These are phyloP conservation scores for Pogonomyrmex barbatus DNA, from an alignment of 1,140 invertebrate species.

Conservation along the genomic window DNA sequence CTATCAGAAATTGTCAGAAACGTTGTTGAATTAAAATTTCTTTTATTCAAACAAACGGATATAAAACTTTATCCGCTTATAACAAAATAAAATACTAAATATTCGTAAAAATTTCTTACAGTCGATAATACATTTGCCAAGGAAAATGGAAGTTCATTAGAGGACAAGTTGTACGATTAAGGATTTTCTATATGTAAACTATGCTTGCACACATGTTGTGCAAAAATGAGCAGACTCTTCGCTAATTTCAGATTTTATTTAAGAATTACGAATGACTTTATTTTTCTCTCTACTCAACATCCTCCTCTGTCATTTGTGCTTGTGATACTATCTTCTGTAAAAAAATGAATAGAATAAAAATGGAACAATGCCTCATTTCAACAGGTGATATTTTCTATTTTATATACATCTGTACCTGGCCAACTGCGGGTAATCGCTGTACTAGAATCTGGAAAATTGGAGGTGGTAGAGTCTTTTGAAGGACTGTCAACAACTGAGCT, in stretches of 20 bases:
- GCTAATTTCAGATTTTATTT: constrained; percentile 75
- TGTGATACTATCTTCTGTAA: constrained; percentile 82
- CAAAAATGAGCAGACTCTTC: constrained; percentile 71
- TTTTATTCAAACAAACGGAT: constrained; percentile 33
- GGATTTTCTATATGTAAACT: constrained; percentile 56
- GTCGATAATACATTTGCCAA: constrained; percentile 35
- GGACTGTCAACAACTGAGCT: constrained; percentile 94
- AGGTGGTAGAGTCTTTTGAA: constrained; percentile 97
- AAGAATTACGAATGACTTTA: constrained; percentile 74
- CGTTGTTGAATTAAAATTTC: background rate
- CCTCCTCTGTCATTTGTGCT: constrained; percentile 83
- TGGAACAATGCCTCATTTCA: background rate
- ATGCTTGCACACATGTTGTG: constrained; percentile 58
- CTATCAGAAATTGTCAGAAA: constrained; percentile 15
- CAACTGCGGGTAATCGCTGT: constrained; percentile 91
- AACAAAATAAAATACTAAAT: constrained; percentile 43
- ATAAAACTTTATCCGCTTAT: constrained; percentile 32
- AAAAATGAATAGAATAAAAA: constrained; percentile 49
- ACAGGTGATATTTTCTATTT: background rate
- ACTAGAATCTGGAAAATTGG: constrained; percentile 95
- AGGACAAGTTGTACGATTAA: constrained; percentile 41
- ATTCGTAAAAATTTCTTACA: constrained; percentile 26
- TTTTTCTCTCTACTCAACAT: constrained; percentile 82
- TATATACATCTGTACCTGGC: constrained; percentile 84
- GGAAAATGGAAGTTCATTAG: constrained; percentile 64